Conservation (phyloP, 2,797 vertebrate species). For the Euthynnus affinis region DNA sequence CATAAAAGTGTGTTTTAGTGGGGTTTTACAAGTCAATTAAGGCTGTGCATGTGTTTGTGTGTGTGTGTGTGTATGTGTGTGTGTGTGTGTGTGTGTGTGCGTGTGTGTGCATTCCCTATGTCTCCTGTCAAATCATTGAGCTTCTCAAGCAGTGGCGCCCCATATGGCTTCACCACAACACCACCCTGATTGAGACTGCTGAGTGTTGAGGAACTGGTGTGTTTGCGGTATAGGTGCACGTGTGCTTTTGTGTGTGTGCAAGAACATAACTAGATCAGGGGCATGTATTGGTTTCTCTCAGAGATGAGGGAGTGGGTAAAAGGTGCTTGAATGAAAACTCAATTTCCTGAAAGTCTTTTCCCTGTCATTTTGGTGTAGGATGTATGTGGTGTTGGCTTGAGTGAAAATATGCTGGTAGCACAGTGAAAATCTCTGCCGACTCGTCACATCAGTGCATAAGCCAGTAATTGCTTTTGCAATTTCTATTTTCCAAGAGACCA, state of each 20-base stretch:
- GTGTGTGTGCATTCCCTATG: conserved; percentile 50
- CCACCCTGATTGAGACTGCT: conserved; percentile 77
- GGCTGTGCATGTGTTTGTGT: conserved; percentile 57
- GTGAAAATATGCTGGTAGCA: conserved; percentile 70
- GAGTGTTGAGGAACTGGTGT: conserved; percentile 66
- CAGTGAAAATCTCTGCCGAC: conserved; percentile 74
- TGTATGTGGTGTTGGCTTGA: conserved; percentile 76
- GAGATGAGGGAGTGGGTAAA: conserved; percentile 53
- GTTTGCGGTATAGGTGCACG: conserved; percentile 69
- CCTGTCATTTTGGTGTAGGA: conserved; percentile 69
- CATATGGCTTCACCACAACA: conserved; percentile 84
- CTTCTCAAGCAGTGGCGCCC: conserved; percentile 72
- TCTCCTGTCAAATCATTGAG: conserved; percentile 79
- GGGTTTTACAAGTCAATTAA: conserved; percentile 87
- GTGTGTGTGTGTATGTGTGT: conserved; percentile 24
- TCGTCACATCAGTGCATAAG: conserved; percentile 74
- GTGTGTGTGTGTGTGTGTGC: conserved; percentile 32
- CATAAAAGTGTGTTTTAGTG: conserved; percentile 84
- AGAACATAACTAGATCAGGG: conserved; percentile 33
- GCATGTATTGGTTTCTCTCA: conserved; percentile 52
- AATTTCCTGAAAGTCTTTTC: conserved; percentile 78
- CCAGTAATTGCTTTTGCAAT: conserved; percentile 71
- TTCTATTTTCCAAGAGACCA: conserved; percentile 59
- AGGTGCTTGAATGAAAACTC: conserved; percentile 72
- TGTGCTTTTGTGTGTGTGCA: conserved; percentile 47